Evolutionary conservation across 2,888 invertebrate species (phyloP).

Genomic region (Belgica antarctica): DNA sequence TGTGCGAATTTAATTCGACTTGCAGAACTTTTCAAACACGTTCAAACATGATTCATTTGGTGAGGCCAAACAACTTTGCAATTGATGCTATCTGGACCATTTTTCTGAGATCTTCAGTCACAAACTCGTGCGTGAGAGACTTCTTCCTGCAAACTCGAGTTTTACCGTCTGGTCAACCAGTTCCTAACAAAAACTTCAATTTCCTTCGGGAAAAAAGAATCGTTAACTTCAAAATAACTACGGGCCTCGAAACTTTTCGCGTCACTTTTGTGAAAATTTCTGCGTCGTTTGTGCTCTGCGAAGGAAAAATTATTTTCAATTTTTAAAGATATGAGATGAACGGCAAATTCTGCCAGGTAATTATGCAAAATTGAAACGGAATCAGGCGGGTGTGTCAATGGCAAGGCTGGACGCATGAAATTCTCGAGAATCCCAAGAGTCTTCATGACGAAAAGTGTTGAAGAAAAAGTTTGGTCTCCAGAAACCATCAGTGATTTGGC

Average conservation of each 20-base stretch:
- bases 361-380: not conserved
- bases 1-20: too few species aligned
- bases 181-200: not conserved
- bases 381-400: not conserved
- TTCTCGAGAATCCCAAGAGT: too few species aligned
- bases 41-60: too few species aligned
- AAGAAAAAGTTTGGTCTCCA: not conserved
- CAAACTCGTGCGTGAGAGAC: too few species aligned
- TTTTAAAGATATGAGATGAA: slow-evolving; percentile 16
- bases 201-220: not conserved
- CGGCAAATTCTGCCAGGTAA: not conserved
- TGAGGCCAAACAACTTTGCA: too few species aligned
- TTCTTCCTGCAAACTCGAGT: too few species aligned
- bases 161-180: too few species aligned
- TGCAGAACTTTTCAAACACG: too few species aligned
- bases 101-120: too few species aligned
- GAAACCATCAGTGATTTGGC: slow-evolving; percentile 9
- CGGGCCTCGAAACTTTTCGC: not conserved
- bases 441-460: not conserved
- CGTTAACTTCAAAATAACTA: not conserved
- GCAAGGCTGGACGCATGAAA: not conserved
- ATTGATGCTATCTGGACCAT: too few species aligned
- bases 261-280: not conserved
- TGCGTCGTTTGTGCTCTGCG: too few species aligned
- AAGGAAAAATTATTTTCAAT: slow-evolving; percentile 9